Percentiles rank a stretch among this genome's conserved stretches.
Conservation (phyloP, 2,113 vertebrate genomes). For the Podarcis raffonei region DNA sequence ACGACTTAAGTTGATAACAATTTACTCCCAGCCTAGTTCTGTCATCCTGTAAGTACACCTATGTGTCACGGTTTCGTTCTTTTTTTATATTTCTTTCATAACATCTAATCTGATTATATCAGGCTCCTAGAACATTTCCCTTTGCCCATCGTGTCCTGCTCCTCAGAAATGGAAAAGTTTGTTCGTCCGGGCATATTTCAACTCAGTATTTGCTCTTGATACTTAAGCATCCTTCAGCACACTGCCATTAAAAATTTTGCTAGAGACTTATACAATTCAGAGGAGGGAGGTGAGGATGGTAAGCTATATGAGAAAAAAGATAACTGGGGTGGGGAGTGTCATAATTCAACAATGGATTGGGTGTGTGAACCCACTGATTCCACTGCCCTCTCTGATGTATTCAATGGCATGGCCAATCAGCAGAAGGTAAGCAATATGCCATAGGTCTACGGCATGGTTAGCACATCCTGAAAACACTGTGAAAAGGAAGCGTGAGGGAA, state of each 20-base stretch:
- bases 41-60: neutral
- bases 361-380: neutral
- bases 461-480: neutral
- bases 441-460: neutral
- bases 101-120: neutral
- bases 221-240: neutral
- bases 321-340: neutral
- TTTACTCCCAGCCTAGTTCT: neutral
- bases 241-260: neutral
- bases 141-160: neutral
- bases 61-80: neutral
- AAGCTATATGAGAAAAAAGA: neutral
- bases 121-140: neutral
- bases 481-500: neutral
- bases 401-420: neutral
- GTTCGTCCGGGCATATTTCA: neutral
- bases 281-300: neutral
- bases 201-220: neutral
- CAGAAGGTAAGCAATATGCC: neutral
- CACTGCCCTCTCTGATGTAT: neutral
- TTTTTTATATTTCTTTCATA: neutral
- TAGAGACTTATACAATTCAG: neutral
- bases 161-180: conserved; percentile 9
- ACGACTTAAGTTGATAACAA: neutral
- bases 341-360: neutral